Base-by-base conservation (phyloP, 2,797 vertebrate genomes). In the Pseudomugil gertrudae region DNA sequence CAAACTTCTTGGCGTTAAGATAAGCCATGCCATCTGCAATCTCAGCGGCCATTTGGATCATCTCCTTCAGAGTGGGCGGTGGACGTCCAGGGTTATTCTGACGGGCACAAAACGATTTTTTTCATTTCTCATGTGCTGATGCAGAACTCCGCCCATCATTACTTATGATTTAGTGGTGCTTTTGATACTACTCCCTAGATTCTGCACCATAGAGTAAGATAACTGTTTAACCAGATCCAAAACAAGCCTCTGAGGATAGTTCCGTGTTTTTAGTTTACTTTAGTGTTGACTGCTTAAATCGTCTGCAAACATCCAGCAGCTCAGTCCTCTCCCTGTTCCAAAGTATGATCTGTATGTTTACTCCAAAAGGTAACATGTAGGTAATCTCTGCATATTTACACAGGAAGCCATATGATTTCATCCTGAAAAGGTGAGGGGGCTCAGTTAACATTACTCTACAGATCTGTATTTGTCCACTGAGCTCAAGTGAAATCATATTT, bases 21-120 rank as follows among this genome's bases (percentile, higher is more conserved):
- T 99, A 99, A 1, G 98, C 96, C 96, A 99, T 99, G 53, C 98
- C 98, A 0, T 99, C 97, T 0, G 98, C 97, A 0, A 99, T 99
- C 93, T 99, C 98, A 0, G 95, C 96, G 0, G 97, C 94, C 95
- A 98, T 98, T 91, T 98, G 97, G 71, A 98, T 95, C 95, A 99
- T 99, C 87, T 98, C 96, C 80, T 95, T 94, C 76, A 99, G 90
- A 0, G 95, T 96, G 0, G 97, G 97, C 0, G 97, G 95, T 0
- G 96, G 96, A 0, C 96, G 95, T 0, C 97, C 96, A 0, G 96
- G 96, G 80, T 98, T 98, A 57, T 97, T 97, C 98, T 99, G 69
- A 51, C 17, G 23, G 59, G 67, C 50, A 70, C 9, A 35, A 66
- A 30, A 68, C 13, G 36, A 1, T 57, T 26, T 59, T 53, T 52